A percentile compares a stretch with the other conserved stretches of the same genome.
Evolutionary conservation across 2,888 invertebrate species (phyloP).

Genomic region (Lasiommata megera): DNA sequence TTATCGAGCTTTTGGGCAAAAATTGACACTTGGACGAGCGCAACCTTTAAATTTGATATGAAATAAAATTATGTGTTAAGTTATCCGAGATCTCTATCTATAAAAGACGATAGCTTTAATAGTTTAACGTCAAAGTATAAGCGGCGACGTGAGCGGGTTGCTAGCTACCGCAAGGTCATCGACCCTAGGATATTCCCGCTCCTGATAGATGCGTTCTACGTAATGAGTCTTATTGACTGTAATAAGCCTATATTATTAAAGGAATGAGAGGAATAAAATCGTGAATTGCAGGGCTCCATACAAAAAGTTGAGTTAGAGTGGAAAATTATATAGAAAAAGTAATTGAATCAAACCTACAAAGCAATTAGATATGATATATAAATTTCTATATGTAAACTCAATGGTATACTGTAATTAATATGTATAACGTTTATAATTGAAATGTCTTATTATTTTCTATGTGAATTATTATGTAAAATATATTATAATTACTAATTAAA

Average conservation of each 20-base stretch:
- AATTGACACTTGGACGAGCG: too few relatives aligned
- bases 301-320: background rate
- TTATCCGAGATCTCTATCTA: constrained; percentile 16
- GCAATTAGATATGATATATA: constrained; percentile 5
- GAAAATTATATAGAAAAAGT: constrained; percentile 11
- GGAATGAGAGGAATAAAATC: constrained; percentile 8
- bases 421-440: background rate
- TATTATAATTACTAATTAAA: too few relatives aligned
- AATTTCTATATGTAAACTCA: background rate
- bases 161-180: constrained; percentile 62
- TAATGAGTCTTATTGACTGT: constrained; percentile 25
- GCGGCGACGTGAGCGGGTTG: constrained; percentile 37
- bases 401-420: background rate
- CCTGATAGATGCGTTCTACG: constrained; percentile 29
- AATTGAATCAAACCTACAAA: constrained; percentile 5
- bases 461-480: background rate
- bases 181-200: constrained; percentile 54
- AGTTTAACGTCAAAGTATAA: constrained; percentile 25
- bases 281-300: background rate
- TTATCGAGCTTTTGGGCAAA: too few relatives aligned
- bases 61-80: background rate
- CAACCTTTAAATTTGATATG: background rate
- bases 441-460: background rate
- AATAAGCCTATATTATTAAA: constrained; percentile 21
- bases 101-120: constrained; percentile 25